Conservation (phyloP, 2,113 vertebrate species). For the Barnardius zonarius region DNA sequence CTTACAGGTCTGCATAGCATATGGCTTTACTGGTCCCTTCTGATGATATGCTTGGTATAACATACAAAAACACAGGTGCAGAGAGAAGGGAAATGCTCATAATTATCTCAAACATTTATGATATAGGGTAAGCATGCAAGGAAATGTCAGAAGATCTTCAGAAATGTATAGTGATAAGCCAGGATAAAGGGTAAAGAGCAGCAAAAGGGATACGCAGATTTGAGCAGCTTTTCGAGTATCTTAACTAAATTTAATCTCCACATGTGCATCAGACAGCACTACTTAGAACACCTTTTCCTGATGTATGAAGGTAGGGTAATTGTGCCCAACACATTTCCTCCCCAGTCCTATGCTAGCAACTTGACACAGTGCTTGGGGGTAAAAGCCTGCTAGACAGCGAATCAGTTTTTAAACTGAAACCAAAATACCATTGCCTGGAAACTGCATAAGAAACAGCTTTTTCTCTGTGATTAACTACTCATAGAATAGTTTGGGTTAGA, state of each 20-base stretch:
- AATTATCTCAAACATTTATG: background rate
- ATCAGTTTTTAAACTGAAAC: background rate
- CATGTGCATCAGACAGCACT: background rate
- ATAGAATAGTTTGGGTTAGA: background rate
- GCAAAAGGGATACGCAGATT: background rate
- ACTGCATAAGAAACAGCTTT: too few relatives aligned
- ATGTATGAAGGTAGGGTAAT: background rate
- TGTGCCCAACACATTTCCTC: background rate
- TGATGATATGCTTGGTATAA: background rate
- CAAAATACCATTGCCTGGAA: background rate
- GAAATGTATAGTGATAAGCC: fast-evolving
- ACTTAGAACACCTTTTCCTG: background rate
- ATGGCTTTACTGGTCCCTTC: background rate
- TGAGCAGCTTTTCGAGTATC: fast-evolving
- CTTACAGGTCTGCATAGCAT: background rate
- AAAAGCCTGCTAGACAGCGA: fast-evolving
- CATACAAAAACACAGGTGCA: background rate
- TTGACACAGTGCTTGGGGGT: background rate
- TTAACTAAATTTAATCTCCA: background rate
- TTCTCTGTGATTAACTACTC: background rate
- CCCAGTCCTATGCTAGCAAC: background rate
- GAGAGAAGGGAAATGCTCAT: background rate
- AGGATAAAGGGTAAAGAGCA: background rate
- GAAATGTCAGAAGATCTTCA: background rate
- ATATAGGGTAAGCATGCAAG: background rate